These are phyloP conservation scores for Coccyzus lansbergi DNA, from an alignment of 2,797 vertebrate species.

Conservation along the genomic window DNA sequence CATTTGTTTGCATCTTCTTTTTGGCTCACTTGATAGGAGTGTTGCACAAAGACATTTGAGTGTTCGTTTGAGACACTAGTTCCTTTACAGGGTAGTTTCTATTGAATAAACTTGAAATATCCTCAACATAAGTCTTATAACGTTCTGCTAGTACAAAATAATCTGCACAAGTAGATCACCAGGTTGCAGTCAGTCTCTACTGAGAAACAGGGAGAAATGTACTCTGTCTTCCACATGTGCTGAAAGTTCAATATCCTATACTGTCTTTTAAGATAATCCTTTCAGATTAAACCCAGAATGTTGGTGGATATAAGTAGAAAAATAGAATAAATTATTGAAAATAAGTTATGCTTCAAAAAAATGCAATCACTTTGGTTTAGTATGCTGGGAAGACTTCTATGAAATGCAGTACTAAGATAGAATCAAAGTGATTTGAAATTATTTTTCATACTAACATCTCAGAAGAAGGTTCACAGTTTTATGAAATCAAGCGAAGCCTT, in stretches of 20 bases:
- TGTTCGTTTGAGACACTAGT: neutral
- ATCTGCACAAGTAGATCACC: neutral
- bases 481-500: neutral
- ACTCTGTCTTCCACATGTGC: neutral
- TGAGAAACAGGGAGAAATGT: neutral
- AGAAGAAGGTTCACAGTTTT: neutral
- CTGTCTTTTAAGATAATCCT: neutral
- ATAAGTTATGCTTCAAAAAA: neutral
- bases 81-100: neutral
- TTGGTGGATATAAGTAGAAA: neutral
- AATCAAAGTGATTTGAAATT: neutral
- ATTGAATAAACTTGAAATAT: neutral
- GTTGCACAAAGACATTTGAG: neutral
- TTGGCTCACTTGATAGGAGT: neutral
- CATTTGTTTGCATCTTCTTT: slow-evolving; percentile 2
- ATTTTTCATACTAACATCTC: neutral
- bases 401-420: neutral
- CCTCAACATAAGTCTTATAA: neutral
- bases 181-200: neutral
- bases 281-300: neutral
- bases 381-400: neutral
- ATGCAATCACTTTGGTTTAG: neutral
- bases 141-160: neutral
- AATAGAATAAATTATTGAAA: neutral
- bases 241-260: neutral